Evolutionary conservation across 2,888 invertebrate species (phyloP).

Genomic region (Leptinotarsa haldemani): DNA sequence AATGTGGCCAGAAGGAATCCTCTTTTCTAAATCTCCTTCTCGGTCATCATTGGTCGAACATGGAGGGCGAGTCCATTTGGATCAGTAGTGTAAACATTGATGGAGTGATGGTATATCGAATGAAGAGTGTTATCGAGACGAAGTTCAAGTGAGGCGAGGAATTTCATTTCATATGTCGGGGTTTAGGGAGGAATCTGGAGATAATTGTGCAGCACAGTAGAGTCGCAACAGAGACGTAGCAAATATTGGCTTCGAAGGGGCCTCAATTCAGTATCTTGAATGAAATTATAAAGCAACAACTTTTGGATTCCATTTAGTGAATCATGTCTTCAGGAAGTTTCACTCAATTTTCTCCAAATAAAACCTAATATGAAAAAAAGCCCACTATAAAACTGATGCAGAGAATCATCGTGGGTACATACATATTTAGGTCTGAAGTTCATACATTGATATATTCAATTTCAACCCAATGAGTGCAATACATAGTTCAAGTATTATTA

Average conservation of each 20-base stretch:
- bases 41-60: not conserved
- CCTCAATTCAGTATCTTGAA: too few species aligned
- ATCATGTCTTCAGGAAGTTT: too few species aligned
- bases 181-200: not conserved
- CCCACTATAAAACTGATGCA: too few species aligned
- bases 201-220: not conserved
- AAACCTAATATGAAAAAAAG: too few species aligned
- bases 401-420: too few species aligned
- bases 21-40: not conserved
- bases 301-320: too few species aligned
- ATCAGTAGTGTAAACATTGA: slow-evolving; percentile 15
- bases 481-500: too few species aligned
- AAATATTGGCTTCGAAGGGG: not conserved
- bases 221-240: not conserved
- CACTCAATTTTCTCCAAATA: too few species aligned
- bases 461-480: too few species aligned
- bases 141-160: not conserved
- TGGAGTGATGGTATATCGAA: slow-evolving; percentile 5
- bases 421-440: too few species aligned
- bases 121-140: not conserved
- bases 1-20: not conserved
- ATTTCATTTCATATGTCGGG: not conserved
- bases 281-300: too few species aligned
- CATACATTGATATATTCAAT: too few species aligned
- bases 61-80: not conserved